Percentiles rank a stretch among this genome's conserved stretches.
Conservation (phyloP, 2,888 invertebrate genomes). For the Aricia artaxerxes region DNA sequence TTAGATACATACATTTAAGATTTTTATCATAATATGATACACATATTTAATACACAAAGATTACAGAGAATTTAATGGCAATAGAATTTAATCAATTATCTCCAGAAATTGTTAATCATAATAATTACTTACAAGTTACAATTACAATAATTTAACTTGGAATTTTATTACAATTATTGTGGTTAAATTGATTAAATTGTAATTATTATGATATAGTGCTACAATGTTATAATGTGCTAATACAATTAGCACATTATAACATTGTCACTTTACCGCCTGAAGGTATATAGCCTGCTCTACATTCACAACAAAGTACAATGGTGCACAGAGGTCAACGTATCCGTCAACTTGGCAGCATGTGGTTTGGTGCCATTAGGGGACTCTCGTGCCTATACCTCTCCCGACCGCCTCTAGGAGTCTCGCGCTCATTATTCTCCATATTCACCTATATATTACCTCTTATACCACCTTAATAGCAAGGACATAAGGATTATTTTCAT, state of each 20-base stretch:
- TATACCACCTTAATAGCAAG: background rate
- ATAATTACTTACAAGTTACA: no score
- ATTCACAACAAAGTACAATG: constrained; percentile 2
- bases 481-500: background rate
- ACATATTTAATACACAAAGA: no score
- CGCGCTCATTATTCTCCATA: constrained; percentile 64
- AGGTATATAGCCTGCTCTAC: constrained; percentile 7
- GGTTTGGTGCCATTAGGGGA: constrained; percentile 47
- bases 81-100: no score
- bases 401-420: constrained; percentile 70
- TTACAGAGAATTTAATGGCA: no score
- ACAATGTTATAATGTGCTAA: no score
- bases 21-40: no score
- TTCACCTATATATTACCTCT: background rate
- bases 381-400: constrained; percentile 46
- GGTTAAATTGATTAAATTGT: no score
- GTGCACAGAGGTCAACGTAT: constrained; percentile 40
- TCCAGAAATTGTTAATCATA: no score
- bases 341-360: constrained; percentile 47
- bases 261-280: background rate
- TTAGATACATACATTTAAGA: no score
- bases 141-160: background rate
- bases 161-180: no score
- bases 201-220: no score
- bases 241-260: background rate